phyloP scores from a whole-genome alignment of 2,797 vertebrate species.

The Linurgus olivaceus region DNA sequence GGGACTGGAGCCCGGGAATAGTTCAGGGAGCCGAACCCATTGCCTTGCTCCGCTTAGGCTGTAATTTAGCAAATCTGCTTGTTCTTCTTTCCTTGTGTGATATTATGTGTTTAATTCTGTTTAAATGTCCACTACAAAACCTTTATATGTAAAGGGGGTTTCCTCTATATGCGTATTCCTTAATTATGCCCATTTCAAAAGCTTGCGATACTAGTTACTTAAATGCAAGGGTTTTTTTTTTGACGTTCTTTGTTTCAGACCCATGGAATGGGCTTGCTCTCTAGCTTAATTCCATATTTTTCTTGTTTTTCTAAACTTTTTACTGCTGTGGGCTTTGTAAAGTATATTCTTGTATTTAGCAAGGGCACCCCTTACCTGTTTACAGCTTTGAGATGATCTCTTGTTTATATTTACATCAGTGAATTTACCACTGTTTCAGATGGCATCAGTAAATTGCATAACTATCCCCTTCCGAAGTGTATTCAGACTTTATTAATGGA shows the following conservation, averaged over 20 bases:
- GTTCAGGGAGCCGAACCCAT: neutral
- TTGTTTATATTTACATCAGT: neutral
- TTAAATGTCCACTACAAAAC: neutral
- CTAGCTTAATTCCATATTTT: neutral
- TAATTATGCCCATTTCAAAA: neutral
- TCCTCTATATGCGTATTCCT: neutral
- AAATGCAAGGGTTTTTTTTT: neutral
- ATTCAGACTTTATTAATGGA: neutral
- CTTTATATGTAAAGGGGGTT: neutral
- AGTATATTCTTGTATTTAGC: neutral
- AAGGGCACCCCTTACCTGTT: neutral
- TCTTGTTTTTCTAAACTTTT: neutral
- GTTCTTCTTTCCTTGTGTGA: neutral
- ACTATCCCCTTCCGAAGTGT: neutral
- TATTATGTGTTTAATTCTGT: neutral
- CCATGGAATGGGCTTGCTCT: neutral
- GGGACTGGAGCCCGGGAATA: neutral
- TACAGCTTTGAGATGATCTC: neutral
- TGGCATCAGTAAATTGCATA: conserved; percentile 17
- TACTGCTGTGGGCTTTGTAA: neutral
- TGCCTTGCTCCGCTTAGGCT: neutral
- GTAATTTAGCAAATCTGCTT: neutral
- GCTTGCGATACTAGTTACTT: neutral
- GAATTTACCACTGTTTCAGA: neutral
- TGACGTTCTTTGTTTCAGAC: neutral